Percentiles rank a stretch among this genome's conserved stretches.
phyloP scores from a whole-genome alignment of 2,113 vertebrate genomes.

The Vimba vimba region DNA sequence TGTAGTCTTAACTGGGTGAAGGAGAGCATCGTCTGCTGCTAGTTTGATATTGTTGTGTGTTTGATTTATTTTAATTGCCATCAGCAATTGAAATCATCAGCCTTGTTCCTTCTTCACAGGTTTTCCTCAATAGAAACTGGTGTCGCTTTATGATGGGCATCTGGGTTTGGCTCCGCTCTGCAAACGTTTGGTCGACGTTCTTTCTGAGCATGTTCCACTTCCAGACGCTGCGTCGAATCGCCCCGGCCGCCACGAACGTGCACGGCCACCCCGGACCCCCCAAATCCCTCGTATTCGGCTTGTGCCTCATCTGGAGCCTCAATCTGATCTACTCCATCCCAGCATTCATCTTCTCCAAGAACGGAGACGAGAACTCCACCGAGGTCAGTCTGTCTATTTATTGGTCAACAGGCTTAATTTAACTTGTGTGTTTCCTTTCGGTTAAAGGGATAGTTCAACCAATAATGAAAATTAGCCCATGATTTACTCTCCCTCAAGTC shows the following conservation, averaged over 20 bases:
- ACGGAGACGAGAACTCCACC: slow-evolving; percentile 69
- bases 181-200: slow-evolving; percentile 81
- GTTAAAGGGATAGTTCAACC: neutral
- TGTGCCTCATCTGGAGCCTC: slow-evolving; percentile 71
- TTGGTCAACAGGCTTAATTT: no score
- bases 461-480: no score
- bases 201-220: slow-evolving; percentile 79
- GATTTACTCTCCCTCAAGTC: no score
- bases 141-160: slow-evolving; percentile 80
- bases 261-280: slow-evolving; percentile 40
- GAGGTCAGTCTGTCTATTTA: slow-evolving; percentile 64
- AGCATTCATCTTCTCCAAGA: slow-evolving; percentile 74
- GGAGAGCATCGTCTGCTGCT: no score
- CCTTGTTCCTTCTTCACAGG: slow-evolving; percentile 49
- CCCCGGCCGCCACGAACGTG: slow-evolving; percentile 45
- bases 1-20: neutral
- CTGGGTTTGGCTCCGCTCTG: slow-evolving; percentile 80
- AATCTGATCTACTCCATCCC: slow-evolving; percentile 78
- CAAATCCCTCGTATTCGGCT: slow-evolving; percentile 58
- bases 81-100: neutral
- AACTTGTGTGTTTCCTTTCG: neutral
- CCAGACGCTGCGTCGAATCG: slow-evolving; percentile 73
- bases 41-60: no score
- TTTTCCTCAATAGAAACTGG: slow-evolving; percentile 68
- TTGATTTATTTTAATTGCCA: no score